phyloP scores from a whole-genome alignment of 1,140 invertebrate species.

The Aricia agestis region DNA sequence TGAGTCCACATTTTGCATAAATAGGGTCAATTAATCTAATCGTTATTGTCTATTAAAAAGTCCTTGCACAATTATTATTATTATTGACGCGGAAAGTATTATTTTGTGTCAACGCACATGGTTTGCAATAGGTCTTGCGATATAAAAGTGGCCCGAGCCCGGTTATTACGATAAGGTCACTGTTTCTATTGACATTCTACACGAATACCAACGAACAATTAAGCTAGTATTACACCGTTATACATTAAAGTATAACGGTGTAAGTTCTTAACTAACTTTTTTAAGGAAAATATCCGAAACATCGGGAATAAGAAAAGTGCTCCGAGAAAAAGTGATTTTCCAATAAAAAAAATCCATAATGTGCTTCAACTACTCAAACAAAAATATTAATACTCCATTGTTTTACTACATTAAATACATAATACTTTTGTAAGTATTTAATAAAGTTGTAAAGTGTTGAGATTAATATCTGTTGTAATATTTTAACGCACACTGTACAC shows the following conservation, averaged over 20 bases:
- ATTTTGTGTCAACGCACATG: constrained; percentile 4
- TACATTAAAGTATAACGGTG: neutral
- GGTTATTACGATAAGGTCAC: constrained; percentile 5
- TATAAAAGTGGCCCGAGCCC: neutral
- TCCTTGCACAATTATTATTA: neutral
- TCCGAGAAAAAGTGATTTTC: no score
- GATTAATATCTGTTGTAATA: neutral
- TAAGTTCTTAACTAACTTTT: neutral
- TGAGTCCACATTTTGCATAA: no score
- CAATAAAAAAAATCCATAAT: no score
- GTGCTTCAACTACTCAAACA: no score
- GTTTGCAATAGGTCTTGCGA: neutral
- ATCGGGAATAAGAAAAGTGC: no score
- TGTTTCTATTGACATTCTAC: constrained; percentile 11
- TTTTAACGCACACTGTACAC: neutral
- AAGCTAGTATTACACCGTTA: no score
- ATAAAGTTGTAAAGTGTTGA: neutral
- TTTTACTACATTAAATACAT: no score
- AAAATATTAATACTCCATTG: no score
- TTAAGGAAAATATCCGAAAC: no score
- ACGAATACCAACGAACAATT: constrained; percentile 4
- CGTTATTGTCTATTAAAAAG: neutral
- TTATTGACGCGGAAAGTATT: neutral
- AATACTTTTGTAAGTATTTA: no score
- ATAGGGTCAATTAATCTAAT: no score